Conservation (phyloP, 23 tunicate species). For the Corella eumyota region DNA sequence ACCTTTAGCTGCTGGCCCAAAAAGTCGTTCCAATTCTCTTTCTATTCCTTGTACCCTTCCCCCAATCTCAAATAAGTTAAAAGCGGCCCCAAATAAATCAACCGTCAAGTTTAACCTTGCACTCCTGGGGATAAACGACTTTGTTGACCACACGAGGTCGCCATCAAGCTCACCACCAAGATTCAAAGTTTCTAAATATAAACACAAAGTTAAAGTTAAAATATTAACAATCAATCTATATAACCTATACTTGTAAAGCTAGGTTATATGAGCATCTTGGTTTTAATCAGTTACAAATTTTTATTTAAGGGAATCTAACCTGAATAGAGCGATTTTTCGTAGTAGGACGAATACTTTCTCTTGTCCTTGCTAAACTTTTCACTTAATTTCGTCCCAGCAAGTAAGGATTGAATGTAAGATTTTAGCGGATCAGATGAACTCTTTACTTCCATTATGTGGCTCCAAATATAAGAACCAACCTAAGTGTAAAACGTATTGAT, state of each 20-base stretch:
- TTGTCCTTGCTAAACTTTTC: constrained; percentile 26
- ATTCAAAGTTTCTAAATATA: constrained; percentile 17
- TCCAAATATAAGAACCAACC: constrained; percentile 54
- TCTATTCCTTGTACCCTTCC: constrained; percentile 46
- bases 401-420: constrained; percentile 8
- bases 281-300: not conserved
- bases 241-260: too few relatives aligned
- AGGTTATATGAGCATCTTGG: too few relatives aligned
- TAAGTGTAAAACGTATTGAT: not conserved
- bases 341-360: constrained; percentile 34
- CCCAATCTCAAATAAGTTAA: constrained; percentile 47
- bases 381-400: constrained; percentile 4
- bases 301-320: constrained; percentile 6
- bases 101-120: constrained; percentile 28
- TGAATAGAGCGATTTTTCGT: constrained; percentile 26
- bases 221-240: too few relatives aligned
- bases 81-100: constrained; percentile 36
- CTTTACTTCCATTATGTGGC: constrained; percentile 14
- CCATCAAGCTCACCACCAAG: constrained; percentile 32
- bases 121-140: constrained; percentile 43
- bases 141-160: constrained; percentile 49
- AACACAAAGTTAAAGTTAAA: too few relatives aligned
- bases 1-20: constrained; percentile 27
- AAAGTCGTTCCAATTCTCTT: constrained; percentile 12
- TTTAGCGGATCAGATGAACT: constrained; percentile 41